Evolutionary conservation across 30 jellyfish, hydroid and myxozoan genomes (phyloP).

Genomic region (Chrysaora quinquecirrha): DNA sequence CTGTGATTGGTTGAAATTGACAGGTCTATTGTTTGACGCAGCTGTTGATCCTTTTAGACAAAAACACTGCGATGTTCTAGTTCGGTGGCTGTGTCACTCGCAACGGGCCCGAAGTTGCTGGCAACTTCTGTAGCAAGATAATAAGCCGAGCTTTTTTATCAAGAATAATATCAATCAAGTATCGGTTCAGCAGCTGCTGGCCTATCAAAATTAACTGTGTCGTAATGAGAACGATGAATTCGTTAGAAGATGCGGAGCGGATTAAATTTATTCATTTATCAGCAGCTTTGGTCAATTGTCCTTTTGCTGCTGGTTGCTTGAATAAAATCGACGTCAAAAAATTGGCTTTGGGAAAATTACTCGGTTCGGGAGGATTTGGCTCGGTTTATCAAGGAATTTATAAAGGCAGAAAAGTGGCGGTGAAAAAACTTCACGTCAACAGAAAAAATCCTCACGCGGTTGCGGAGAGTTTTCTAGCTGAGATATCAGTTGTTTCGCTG

Average conservation of each 20-base stretch:
- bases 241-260: background rate
- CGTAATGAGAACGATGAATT: background rate
- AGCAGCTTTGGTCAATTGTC: too few relatives aligned
- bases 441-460: slow-evolving; percentile 93
- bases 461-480: slow-evolving; percentile 95
- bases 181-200: too few relatives aligned
- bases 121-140: slow-evolving; percentile 64
- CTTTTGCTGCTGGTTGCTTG: slow-evolving; percentile 76
- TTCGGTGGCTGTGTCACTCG: slow-evolving; percentile 56
- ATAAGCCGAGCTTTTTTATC: slow-evolving; percentile 5
- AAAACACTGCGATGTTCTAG: slow-evolving; percentile 28
- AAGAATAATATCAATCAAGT: background rate
- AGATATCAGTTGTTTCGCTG: slow-evolving; percentile 79
- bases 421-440: slow-evolving; percentile 84
- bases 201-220: too few relatives aligned
- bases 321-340: slow-evolving; percentile 45
- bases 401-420: slow-evolving; percentile 83
- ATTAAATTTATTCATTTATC: background rate
- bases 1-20: slow-evolving; percentile 49
- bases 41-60: slow-evolving; percentile 39
- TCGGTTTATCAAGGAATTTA: slow-evolving; percentile 92
- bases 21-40: slow-evolving; percentile 52
- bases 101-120: slow-evolving; percentile 82
- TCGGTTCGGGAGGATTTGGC: slow-evolving; percentile 99
- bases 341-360: slow-evolving; percentile 75